Evolutionary conservation across 2,113 vertebrate genomes (phyloP).

Genomic region (Pardalotus punctatus): DNA sequence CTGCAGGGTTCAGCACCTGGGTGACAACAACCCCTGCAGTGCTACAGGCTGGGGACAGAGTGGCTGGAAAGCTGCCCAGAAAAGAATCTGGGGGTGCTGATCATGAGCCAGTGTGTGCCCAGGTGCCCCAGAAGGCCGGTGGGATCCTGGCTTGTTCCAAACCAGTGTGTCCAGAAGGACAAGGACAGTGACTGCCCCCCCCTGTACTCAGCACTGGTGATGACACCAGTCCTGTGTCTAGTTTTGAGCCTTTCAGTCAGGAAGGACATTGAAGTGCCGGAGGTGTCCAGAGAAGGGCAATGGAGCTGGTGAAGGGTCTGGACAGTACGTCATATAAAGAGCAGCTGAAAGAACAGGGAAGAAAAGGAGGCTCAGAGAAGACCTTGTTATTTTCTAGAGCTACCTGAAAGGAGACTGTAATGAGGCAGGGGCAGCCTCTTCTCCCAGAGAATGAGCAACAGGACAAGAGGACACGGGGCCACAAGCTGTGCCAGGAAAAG

Average conservation of each 20-base stretch:
- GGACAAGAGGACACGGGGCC: not conserved
- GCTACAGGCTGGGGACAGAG: not conserved
- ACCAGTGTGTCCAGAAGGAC: not conserved
- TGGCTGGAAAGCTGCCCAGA: not conserved
- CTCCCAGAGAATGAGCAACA: not conserved
- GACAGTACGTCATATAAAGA: not conserved
- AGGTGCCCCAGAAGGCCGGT: not conserved
- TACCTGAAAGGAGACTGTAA: not conserved
- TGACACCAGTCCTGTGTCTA: not conserved
- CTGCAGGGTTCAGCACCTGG: not conserved
- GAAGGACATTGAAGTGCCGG: not conserved
- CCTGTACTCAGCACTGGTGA: not conserved
- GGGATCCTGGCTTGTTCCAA: not conserved
- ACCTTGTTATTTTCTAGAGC: not conserved
- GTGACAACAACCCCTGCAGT: not conserved
- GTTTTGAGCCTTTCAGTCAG: not conserved
- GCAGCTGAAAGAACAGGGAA: not conserved
- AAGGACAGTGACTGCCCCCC: accelerated
- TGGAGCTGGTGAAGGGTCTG: not conserved
- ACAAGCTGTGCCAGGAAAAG: not conserved
- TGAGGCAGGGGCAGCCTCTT: not conserved
- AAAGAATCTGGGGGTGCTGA: not conserved
- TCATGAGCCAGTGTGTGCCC: accelerated
- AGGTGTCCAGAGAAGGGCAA: not conserved
- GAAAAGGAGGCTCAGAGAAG: not conserved